phyloP scores from a whole-genome alignment of 2,113 vertebrate species.

The Zootoca vivipara region DNA sequence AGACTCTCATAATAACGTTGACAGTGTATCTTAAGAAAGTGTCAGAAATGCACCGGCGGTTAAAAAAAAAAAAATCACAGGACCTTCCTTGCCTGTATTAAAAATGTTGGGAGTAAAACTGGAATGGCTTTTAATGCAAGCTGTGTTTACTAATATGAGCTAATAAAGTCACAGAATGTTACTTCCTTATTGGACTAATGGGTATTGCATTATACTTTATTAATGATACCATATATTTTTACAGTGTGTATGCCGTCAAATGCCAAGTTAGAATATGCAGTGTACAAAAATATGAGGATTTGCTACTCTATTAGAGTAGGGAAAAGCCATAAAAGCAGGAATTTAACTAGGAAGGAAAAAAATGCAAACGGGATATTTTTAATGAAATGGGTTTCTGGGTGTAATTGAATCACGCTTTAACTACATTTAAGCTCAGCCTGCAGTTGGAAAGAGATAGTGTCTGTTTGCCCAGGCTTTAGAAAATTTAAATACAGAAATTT shows the following conservation, averaged over 20 bases:
- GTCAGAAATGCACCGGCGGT: slow-evolving; percentile 64
- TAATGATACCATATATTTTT: slow-evolving; percentile 66
- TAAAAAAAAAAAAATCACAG: slow-evolving; percentile 35
- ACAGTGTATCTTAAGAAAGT: slow-evolving; percentile 1
- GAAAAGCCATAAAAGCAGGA: background rate
- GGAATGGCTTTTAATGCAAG: slow-evolving; percentile 77
- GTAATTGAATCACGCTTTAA: background rate
- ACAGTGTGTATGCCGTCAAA: slow-evolving; percentile 53
- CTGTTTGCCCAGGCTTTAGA: background rate
- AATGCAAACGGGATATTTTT: background rate
- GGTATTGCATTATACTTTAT: slow-evolving; percentile 66
- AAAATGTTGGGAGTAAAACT: slow-evolving; percentile 71
- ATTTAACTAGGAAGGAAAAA: background rate
- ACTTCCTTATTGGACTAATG: slow-evolving; percentile 73
- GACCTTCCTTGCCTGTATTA: slow-evolving; percentile 65
- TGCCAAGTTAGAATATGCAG: slow-evolving; percentile 28
- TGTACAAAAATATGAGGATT: slow-evolving; percentile 27
- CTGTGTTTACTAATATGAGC: slow-evolving; percentile 75
- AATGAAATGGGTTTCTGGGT: slow-evolving; percentile 31
- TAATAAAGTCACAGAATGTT: slow-evolving; percentile 76
- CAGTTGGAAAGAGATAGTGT: rapidly evolving
- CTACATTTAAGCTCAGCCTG: background rate
- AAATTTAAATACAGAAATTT: background rate
- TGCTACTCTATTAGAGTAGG: slow-evolving; percentile 17
- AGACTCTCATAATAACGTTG: slow-evolving; percentile 68